These are phyloP conservation scores for Panthera leo DNA, from an alignment of 2,113 vertebrate genomes.

Conservation along the genomic window DNA sequence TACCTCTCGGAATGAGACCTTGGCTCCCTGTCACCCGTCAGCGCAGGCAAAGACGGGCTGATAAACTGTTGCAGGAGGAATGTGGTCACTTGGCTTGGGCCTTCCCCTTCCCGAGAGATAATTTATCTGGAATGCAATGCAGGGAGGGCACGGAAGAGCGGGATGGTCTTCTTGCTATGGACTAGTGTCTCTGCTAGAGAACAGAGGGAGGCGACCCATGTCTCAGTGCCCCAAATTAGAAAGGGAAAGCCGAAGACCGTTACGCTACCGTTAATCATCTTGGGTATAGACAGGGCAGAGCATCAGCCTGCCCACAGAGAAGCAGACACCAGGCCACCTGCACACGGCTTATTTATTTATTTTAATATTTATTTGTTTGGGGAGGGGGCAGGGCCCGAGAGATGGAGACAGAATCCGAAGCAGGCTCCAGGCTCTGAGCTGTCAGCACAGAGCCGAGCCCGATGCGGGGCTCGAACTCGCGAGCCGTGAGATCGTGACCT, in stretches of 20 bases:
- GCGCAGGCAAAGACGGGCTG: neutral
- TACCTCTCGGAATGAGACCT: neutral
- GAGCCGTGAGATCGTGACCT: too few relatives aligned
- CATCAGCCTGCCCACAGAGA: neutral
- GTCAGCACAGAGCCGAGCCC: too few relatives aligned
- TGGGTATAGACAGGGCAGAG: neutral
- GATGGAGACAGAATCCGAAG: too few relatives aligned
- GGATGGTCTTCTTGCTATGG: accelerated
- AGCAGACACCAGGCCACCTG: neutral
- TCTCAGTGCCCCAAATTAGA: neutral
- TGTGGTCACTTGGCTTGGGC: neutral
- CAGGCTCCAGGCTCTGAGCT: too few relatives aligned
- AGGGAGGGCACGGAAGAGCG: neutral
- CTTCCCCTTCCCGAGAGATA: neutral
- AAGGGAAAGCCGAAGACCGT: neutral
- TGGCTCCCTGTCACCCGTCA: neutral
- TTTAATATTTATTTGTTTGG: too few relatives aligned
- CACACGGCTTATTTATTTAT: neutral
- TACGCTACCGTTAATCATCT: neutral
- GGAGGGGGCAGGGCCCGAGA: too few relatives aligned
- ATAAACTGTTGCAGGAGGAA: neutral
- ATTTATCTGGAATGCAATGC: neutral
- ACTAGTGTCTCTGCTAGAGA: neutral
- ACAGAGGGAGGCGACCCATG: neutral
- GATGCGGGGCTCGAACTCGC: too few relatives aligned